Percentiles rank a stretch among this genome's conserved stretches.
These are phyloP conservation scores for Spodoptera picta DNA, from an alignment of 2,888 invertebrate genomes.

Conservation along the genomic window DNA sequence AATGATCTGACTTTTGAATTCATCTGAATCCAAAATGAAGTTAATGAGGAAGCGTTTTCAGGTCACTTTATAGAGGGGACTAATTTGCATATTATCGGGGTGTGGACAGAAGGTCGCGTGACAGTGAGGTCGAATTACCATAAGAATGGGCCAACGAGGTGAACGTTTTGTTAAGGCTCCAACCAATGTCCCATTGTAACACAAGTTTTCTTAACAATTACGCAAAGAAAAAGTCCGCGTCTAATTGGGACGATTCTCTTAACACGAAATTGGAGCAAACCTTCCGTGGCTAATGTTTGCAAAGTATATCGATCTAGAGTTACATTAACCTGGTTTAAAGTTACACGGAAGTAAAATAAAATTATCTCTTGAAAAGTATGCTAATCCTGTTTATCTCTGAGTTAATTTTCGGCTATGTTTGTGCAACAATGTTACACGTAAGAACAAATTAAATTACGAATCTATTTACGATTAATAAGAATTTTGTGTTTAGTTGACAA, in stretches of 20 bases:
- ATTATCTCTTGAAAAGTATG: conserved; percentile 1
- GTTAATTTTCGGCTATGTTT: too few species aligned
- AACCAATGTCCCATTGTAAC: conserved; percentile 74
- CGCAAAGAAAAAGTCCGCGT: conserved; percentile 57
- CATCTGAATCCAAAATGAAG: conserved; percentile 68
- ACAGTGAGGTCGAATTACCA: conserved; percentile 82
- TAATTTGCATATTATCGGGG: conserved; percentile 87
- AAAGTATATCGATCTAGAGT: conserved; percentile 31
- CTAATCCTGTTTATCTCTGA: too few species aligned
- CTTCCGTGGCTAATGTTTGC: conserved; percentile 37
- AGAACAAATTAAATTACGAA: not conserved
- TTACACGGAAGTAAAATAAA: conserved; percentile 23
- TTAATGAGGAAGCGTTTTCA: conserved; percentile 82
- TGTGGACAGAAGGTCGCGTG: conserved; percentile 86
- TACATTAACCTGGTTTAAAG: conserved; percentile 34
- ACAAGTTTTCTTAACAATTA: conserved; percentile 75
- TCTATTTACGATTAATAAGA: not conserved
- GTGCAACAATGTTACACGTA: too few species aligned
- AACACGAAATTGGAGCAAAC: conserved; percentile 48
- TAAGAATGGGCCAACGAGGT: conserved; percentile 84
- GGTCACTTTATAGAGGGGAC: conserved; percentile 81
- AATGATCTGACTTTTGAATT: conserved; percentile 59
- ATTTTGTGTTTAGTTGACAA: conserved; percentile 2
- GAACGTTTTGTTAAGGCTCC: conserved; percentile 81
- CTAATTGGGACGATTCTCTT: conserved; percentile 56